These are phyloP conservation scores for Drosophila diplacantha DNA, from an alignment of 2,888 invertebrate genomes.

Conservation along the genomic window DNA sequence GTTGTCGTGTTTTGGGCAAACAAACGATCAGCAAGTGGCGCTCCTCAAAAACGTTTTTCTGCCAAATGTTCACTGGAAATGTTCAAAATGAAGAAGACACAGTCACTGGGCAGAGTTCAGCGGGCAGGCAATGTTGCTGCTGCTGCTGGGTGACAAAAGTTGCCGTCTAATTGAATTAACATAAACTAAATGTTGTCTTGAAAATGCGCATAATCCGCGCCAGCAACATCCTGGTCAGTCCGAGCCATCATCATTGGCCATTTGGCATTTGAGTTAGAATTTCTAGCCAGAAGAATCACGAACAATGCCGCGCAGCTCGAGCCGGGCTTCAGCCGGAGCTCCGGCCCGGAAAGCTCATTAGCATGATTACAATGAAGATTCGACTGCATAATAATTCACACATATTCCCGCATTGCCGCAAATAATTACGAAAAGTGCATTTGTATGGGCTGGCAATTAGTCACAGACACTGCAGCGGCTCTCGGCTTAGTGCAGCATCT, in stretches of 20 bases:
- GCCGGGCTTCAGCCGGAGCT: neutral
- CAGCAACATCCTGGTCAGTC: slow-evolving; percentile 57
- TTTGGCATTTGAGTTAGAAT: slow-evolving; percentile 48
- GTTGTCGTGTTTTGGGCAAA: slow-evolving; percentile 60
- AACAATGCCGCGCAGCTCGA: slow-evolving; percentile 36
- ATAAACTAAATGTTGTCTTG: slow-evolving; percentile 58
- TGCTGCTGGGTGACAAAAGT: slow-evolving; percentile 44
- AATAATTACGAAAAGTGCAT: slow-evolving; percentile 70
- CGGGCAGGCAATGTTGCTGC: slow-evolving; percentile 10
- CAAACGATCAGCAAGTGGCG: slow-evolving; percentile 72
- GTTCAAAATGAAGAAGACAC: slow-evolving; percentile 65
- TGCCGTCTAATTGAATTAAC: slow-evolving; percentile 66
- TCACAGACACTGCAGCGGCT: slow-evolving; percentile 54
- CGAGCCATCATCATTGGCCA: slow-evolving; percentile 39
- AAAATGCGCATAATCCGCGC: slow-evolving; percentile 56
- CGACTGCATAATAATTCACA: slow-evolving; percentile 49
- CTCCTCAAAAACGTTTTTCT: slow-evolving; percentile 59
- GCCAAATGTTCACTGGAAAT: slow-evolving; percentile 34
- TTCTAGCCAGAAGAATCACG: slow-evolving; percentile 46
- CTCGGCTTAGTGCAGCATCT: slow-evolving; percentile 35
- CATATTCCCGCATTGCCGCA: slow-evolving; percentile 51
- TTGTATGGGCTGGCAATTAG: slow-evolving; percentile 69
- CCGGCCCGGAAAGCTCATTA: slow-evolving; percentile 55
- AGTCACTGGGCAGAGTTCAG: slow-evolving; percentile 46
- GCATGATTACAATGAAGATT: slow-evolving; percentile 66